phyloP scores from a whole-genome alignment of 1,140 invertebrate genomes.

The Drosophila tristis region DNA sequence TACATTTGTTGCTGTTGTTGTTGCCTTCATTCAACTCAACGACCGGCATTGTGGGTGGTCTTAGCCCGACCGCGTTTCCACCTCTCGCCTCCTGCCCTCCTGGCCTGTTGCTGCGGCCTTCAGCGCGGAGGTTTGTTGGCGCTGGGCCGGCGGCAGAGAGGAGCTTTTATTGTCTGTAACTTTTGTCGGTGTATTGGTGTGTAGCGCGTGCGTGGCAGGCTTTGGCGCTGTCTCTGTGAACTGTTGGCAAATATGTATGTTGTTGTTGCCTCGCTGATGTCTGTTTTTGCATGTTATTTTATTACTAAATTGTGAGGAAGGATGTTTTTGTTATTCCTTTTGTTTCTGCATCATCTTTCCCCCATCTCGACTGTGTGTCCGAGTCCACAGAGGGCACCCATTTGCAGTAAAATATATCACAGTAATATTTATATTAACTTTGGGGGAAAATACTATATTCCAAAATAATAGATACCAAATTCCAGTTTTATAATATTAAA shows the following conservation, averaged over 20 bases:
- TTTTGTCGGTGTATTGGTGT: slow-evolving; percentile 28
- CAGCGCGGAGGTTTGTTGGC: slow-evolving; percentile 35
- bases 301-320: slow-evolving; percentile 73
- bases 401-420: not conserved
- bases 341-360: slow-evolving; percentile 27
- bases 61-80: slow-evolving; percentile 4
- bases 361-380: slow-evolving; percentile 15
- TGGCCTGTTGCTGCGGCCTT: slow-evolving; percentile 57
- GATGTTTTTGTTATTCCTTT: slow-evolving; percentile 50
- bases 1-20: slow-evolving; percentile 58
- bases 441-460: slow-evolving; percentile 30
- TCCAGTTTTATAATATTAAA: not conserved
- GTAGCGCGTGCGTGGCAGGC: slow-evolving; percentile 76
- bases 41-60: slow-evolving; percentile 77
- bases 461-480: slow-evolving; percentile 7
- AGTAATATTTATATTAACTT: slow-evolving; percentile 23
- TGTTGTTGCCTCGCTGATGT: slow-evolving; percentile 56
- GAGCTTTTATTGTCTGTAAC: slow-evolving; percentile 57
- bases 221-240: slow-evolving; percentile 43
- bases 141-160: slow-evolving; percentile 21
- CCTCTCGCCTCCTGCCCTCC: slow-evolving; percentile 9
- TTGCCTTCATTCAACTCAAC: slow-evolving; percentile 72
- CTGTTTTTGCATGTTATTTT: slow-evolving; percentile 77
- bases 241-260: slow-evolving; percentile 81
- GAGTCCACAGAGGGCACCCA: slow-evolving; percentile 36